These are phyloP conservation scores for Stomatorhinus ivindoensis DNA, from an alignment of 2,113 vertebrate genomes.

Conservation along the genomic window DNA sequence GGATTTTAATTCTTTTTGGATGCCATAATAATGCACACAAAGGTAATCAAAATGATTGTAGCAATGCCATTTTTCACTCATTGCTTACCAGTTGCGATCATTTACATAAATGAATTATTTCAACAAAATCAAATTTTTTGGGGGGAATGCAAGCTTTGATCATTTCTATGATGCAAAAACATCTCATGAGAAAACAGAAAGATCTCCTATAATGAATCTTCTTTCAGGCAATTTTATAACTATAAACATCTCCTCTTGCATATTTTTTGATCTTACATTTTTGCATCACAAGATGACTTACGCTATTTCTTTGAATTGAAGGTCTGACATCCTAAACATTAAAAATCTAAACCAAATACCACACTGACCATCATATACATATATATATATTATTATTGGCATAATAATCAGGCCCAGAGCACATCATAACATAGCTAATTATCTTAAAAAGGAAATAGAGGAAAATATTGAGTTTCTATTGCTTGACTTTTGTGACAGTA, in stretches of 20 bases:
- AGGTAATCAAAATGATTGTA: background rate
- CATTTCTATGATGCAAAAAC: background rate
- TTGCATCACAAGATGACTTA: background rate
- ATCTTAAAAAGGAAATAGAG: background rate
- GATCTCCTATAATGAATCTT: background rate
- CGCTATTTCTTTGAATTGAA: background rate
- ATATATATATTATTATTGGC: background rate
- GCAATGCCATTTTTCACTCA: background rate
- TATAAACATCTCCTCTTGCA: background rate
- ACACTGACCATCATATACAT: background rate
- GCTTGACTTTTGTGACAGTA: background rate
- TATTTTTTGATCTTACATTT: background rate
- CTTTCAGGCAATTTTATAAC: background rate
- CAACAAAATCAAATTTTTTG: background rate
- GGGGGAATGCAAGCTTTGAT: background rate
- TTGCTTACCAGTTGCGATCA: background rate
- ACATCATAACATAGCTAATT: background rate
- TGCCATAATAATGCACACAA: background rate
- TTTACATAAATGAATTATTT: slow-evolving; percentile 3
- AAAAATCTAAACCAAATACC: background rate
- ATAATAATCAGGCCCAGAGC: background rate
- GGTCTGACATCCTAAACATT: background rate
- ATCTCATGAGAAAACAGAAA: background rate
- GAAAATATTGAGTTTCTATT: background rate
- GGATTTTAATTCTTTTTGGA: background rate